Base-by-base conservation (phyloP, 2,113 vertebrate genomes). In the Siniperca knerii region DNA sequence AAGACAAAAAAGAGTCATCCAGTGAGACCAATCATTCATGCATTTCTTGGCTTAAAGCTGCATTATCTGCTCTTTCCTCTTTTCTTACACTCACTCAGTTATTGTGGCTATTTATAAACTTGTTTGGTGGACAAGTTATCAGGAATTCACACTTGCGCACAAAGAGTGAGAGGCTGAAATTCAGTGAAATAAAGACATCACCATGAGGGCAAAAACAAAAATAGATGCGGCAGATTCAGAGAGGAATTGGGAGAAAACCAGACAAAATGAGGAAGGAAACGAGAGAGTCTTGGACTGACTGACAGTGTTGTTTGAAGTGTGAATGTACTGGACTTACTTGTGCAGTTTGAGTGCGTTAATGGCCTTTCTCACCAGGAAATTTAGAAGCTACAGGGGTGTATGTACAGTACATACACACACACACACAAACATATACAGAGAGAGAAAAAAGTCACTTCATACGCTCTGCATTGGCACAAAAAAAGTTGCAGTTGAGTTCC, bases 301-400 rank as follows among this genome's bases (percentile, higher is more conserved):
- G 10, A 46, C 1, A 8, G 66, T 50, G 54, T 58, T 75, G 37
- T 75, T 87, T 90, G 60, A 87, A 85, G 80, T 81, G 82, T 11
- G 18, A 57, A 15, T 77, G 50, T 21, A 21, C 16, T 86, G 65
- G 25, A 87, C 78, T 48, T 72, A 68, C 79, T 68, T 52, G 66
- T 66, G 23, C 2, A 16, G 54, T 50, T 68, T 66, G 12, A 15
- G 29, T 1, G 12, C 12, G 2, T 10, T 2, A 57, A 37, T 11
- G 35, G 25, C n/a, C 42, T 44, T 54, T 77, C 54, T 80, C 66
- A 50, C 50, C 42, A 7, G 72, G 65, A 60, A 68, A 74, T 76
- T 79, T 76, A 75, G 46, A 82, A 81, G 54, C 52, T 48, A 6
- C 55, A 64, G 18, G 48, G 42, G 16, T 48, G 33, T 40, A 55